A percentile compares a stretch with the other conserved stretches of the same genome.
Conservation (phyloP, 2,113 vertebrate genomes). For the Zingel zingel region DNA sequence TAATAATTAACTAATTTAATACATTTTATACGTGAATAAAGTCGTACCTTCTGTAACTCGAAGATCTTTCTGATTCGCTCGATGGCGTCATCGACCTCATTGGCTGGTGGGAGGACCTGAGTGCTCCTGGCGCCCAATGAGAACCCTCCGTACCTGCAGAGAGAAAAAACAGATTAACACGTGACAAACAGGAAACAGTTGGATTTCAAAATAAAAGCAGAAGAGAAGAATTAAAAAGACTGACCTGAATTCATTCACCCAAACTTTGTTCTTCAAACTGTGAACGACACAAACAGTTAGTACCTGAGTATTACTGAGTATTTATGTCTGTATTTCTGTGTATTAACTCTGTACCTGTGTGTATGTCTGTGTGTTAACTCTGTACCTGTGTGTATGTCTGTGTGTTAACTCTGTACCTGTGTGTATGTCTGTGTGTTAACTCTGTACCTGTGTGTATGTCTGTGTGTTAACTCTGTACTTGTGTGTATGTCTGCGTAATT, state of each 20-base stretch:
- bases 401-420: not conserved
- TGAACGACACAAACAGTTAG: slow-evolving; percentile 24
- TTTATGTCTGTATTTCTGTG: too few relatives aligned
- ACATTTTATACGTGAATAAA: too few relatives aligned
- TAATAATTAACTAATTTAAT: too few relatives aligned
- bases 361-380: not conserved
- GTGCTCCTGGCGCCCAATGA: slow-evolving; percentile 94
- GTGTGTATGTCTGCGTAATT: too few relatives aligned
- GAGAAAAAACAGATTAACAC: not conserved
- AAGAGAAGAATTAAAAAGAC: slow-evolving; percentile 32
- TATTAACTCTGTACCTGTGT: not conserved
- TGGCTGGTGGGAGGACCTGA: slow-evolving; percentile 88
- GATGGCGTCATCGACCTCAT: slow-evolving; percentile 92
- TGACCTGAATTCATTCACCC: slow-evolving; percentile 97
- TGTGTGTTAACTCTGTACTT: not conserved
- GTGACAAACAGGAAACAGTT: not conserved
- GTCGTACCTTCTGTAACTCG: slow-evolving; percentile 87
- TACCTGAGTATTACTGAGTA: not conserved
- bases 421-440: too few relatives aligned
- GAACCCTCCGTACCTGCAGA: slow-evolving; percentile 94
- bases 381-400: not conserved
- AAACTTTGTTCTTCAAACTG: slow-evolving; percentile 96
- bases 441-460: too few relatives aligned
- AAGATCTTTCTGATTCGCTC: slow-evolving; percentile 89
- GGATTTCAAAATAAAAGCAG: not conserved